Evolutionary conservation across 2,888 invertebrate species (phyloP).

Genomic region (Cryptus viduatorius): DNA sequence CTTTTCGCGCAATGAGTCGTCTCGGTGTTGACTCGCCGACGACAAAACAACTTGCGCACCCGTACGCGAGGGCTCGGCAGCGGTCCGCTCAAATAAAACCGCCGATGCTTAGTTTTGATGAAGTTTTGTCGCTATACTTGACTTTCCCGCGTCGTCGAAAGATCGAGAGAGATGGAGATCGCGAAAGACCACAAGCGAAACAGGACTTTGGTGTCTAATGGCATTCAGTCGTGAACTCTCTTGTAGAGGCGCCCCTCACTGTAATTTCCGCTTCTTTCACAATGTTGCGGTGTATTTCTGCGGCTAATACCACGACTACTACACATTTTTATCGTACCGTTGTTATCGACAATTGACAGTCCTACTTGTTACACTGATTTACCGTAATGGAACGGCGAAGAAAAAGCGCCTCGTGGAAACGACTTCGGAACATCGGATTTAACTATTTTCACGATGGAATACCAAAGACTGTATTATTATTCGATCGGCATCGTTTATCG

Average conservation of each 20-base stretch:
- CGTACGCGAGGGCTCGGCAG: not conserved
- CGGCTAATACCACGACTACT: not conserved
- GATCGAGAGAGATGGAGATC: not conserved
- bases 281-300: slow-evolving; percentile 37
- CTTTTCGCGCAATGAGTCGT: not conserved
- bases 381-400: not conserved
- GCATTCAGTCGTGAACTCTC: not conserved
- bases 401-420: not conserved
- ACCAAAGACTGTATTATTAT: too few species aligned
- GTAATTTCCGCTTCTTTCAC: slow-evolving; percentile 51
- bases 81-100: not conserved
- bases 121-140: slow-evolving; percentile 37
- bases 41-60: not conserved
- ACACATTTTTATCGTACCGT: not conserved
- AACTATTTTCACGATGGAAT: too few species aligned
- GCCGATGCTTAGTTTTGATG: slow-evolving; percentile 32
- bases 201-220: slow-evolving; percentile 4
- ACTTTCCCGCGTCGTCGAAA: slow-evolving; percentile 3
- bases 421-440: too few species aligned
- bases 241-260: slow-evolving; percentile 1
- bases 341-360: not conserved
- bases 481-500: too few species aligned
- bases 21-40: not conserved
- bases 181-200: slow-evolving; percentile 15
- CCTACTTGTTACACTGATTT: not conserved